Percentiles rank a stretch among this genome's conserved stretches.
Conservation (phyloP, 2,888 invertebrate genomes). For the Diaphora mendica region DNA sequence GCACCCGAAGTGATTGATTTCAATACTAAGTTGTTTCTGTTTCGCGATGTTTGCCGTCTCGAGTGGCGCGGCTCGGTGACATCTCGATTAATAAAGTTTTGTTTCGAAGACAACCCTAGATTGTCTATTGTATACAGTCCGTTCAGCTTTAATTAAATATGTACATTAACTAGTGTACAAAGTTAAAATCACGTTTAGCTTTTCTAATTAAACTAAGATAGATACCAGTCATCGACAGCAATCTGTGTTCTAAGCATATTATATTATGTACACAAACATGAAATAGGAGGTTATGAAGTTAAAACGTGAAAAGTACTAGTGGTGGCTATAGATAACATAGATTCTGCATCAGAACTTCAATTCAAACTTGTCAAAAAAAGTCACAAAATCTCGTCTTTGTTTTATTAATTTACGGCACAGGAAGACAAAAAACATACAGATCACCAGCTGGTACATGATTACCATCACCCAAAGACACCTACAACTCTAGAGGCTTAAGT, state of each 20-base stretch:
- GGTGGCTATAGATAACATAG: too few relatives aligned
- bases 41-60: slow-evolving; percentile 8
- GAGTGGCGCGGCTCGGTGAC: slow-evolving; percentile 12
- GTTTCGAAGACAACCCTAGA: slow-evolving; percentile 35
- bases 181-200: not conserved
- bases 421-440: too few relatives aligned
- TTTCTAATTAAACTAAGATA: not conserved
- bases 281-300: not conserved
- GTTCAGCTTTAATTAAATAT: slow-evolving; percentile 6
- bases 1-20: slow-evolving; percentile 50
- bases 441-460: too few relatives aligned
- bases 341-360: too few relatives aligned
- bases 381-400: too few relatives aligned
- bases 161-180: not conserved
- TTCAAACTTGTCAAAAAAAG: too few relatives aligned
- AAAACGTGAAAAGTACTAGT: not conserved
- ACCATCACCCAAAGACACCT: too few relatives aligned
- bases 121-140: not conserved
- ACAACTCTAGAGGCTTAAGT: too few relatives aligned
- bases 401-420: too few relatives aligned
- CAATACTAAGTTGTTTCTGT: slow-evolving; percentile 9
- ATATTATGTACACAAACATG: not conserved
- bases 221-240: not conserved
- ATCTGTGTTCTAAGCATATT: not conserved
- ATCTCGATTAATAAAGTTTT: slow-evolving; percentile 35